Conservation (phyloP, 2,113 vertebrate species). For the Sinocyclocheilus rhinocerous region DNA sequence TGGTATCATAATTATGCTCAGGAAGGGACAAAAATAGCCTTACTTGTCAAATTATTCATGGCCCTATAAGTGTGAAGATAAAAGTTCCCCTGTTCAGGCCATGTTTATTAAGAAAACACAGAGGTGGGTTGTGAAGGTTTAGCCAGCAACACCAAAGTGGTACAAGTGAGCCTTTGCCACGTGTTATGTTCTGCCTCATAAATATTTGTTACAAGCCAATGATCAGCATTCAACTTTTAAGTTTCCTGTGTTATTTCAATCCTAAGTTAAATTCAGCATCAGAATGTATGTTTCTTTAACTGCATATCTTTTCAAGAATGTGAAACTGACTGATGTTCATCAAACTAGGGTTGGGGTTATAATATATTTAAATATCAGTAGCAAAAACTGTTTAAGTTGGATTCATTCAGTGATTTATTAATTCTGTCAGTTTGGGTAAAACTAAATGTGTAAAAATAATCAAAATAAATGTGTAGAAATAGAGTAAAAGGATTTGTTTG, state of each 20-base stretch:
- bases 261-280: neutral
- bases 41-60: slow-evolving; percentile 79
- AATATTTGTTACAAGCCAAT: slow-evolving; percentile 31
- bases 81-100: slow-evolving; percentile 71
- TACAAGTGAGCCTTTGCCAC: slow-evolving; percentile 15
- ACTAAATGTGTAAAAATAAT: no score
- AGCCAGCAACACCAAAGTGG: slow-evolving; percentile 57
- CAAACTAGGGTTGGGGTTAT: no score
- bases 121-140: slow-evolving; percentile 53
- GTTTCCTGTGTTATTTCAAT: slow-evolving; percentile 14
- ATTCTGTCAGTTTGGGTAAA: no score
- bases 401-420: no score
- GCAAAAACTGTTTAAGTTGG: no score
- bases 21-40: slow-evolving; percentile 52
- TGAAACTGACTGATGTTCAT: no score
- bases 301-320: neutral
- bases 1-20: slow-evolving; percentile 74
- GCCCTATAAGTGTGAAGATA: slow-evolving; percentile 73
- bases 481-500: neutral
- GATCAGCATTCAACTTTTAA: slow-evolving; percentile 23
- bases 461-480: neutral
- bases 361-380: no score
- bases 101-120: slow-evolving; percentile 78
- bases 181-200: slow-evolving; percentile 29
- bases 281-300: neutral